These are phyloP conservation scores for Dromaius novaehollandiae DNA, from an alignment of 2,113 vertebrate species.

Conservation along the genomic window DNA sequence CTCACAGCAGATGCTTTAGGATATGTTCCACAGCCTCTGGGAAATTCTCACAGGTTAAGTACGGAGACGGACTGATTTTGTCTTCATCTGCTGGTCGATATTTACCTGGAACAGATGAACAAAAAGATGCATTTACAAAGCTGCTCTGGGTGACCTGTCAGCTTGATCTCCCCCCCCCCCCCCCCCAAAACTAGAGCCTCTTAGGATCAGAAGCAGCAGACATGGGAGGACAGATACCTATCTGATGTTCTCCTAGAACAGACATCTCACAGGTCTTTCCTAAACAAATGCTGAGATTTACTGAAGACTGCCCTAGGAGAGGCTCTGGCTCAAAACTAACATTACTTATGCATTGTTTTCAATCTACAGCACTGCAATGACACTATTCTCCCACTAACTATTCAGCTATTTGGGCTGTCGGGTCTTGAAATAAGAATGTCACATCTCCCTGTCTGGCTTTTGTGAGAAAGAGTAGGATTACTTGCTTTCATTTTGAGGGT, in stretches of 20 bases:
- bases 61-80: conserved; percentile 84
- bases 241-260: background rate
- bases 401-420: accelerated
- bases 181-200: background rate
- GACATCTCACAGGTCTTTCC: background rate
- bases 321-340: background rate
- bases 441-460: background rate
- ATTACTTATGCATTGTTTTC: background rate
- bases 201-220: background rate
- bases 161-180: too few relatives aligned
- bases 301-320: too few relatives aligned
- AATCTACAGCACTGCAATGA: background rate
- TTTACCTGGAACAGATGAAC: conserved; percentile 81
- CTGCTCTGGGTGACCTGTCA: background rate
- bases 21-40: conserved; percentile 90
- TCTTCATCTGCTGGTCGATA: conserved; percentile 87
- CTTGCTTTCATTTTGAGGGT: background rate
- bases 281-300: background rate
- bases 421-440: background rate
- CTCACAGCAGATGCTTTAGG: conserved; percentile 75
- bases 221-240: background rate
- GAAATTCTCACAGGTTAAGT: conserved; percentile 87
- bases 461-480: background rate
- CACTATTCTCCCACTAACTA: too few relatives aligned
- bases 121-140: background rate